Evolutionary conservation across 1,140 invertebrate genomes (phyloP).

Genomic region (Dendrolimus punctatus): DNA sequence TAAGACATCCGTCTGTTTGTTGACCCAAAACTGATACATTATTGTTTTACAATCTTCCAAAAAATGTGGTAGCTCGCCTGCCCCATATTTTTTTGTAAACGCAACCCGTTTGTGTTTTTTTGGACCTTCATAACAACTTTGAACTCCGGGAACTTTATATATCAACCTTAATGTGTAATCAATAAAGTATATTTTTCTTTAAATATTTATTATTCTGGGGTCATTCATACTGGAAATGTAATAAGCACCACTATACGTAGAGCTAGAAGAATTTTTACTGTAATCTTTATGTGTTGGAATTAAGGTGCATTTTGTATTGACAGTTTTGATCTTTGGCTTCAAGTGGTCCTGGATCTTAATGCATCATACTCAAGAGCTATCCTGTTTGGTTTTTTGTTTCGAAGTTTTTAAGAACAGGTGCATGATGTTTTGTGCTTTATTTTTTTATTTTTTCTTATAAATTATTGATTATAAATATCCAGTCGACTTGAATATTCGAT

Average conservation of each 20-base stretch:
- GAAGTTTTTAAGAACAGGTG: constrained; percentile 15
- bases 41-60: not conserved
- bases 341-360: too few relatives aligned
- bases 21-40: too few relatives aligned
- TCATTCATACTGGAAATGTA: too few relatives aligned
- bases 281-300: too few relatives aligned
- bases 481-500: not conserved
- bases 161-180: not conserved
- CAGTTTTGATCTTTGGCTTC: too few relatives aligned
- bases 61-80: not conserved
- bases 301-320: too few relatives aligned
- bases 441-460: constrained; percentile 7
- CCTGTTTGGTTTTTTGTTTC: constrained; percentile 10
- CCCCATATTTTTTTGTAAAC: constrained; percentile 2
- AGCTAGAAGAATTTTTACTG: too few relatives aligned
- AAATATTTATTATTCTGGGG: too few relatives aligned
- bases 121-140: not conserved
- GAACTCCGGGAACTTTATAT: not conserved
- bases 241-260: too few relatives aligned
- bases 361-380: constrained; percentile 1
- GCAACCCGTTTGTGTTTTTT: constrained; percentile 2
- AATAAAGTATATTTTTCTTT: not conserved
- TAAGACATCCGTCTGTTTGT: too few relatives aligned
- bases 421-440: constrained; percentile 11
- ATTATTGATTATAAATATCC: constrained; percentile 4